Percentiles rank a stretch among this genome's conserved stretches.
phyloP scores from a whole-genome alignment of 37 sponge, comb jelly and placozoan species.

The Beroe ovata region DNA sequence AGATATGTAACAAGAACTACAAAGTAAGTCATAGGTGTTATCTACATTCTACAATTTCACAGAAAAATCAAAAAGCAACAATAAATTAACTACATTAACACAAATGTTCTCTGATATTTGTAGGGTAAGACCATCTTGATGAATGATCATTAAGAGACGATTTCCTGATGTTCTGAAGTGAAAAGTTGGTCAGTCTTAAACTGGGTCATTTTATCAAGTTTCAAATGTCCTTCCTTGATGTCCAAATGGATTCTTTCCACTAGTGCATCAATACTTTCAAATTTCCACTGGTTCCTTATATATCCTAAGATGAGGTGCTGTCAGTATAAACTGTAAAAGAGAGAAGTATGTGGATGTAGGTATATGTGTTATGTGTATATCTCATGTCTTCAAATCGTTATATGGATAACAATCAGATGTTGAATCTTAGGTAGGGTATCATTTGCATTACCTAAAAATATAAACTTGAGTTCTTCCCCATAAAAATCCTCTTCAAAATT shows the following conservation, averaged over 20 bases:
- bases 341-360: background rate
- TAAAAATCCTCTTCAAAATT: slow-evolving; percentile 56
- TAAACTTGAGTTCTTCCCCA: slow-evolving; percentile 8
- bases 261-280: slow-evolving; percentile 38
- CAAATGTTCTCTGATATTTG: no score
- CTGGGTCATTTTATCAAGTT: background rate
- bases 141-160: no score
- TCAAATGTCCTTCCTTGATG: slow-evolving; percentile 1
- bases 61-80: no score
- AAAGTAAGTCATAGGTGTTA: no score
- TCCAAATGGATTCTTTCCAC: slow-evolving; percentile 32
- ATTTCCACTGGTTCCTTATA: slow-evolving; percentile 37
- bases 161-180: no score
- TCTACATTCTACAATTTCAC: no score
- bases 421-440: no score
- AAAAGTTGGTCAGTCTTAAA: slow-evolving; percentile 25
- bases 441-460: slow-evolving; percentile 10
- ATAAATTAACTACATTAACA: no score
- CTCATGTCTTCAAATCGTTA: background rate
- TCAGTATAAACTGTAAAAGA: background rate
- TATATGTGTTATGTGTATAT: background rate
- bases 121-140: no score
- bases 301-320: slow-evolving; percentile 13
- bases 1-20: no score
- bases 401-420: background rate